These are phyloP conservation scores for Maniola hyperantus DNA, from an alignment of 2,888 invertebrate species.

Conservation along the genomic window DNA sequence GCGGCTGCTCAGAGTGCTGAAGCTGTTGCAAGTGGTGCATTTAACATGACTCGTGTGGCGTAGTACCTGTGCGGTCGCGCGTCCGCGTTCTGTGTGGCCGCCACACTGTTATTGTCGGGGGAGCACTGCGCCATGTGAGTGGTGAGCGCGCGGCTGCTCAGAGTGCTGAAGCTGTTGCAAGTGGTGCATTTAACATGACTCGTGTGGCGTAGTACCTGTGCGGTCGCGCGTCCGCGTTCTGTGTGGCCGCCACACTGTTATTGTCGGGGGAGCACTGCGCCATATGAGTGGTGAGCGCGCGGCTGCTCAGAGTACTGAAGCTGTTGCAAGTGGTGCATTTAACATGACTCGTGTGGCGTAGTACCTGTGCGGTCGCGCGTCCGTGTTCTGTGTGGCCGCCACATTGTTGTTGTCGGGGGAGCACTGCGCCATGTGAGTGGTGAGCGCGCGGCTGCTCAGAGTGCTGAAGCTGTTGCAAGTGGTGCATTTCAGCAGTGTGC, in stretches of 20 bases:
- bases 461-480: constrained; percentile 93
- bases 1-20: constrained; percentile 90
- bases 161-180: constrained; percentile 92
- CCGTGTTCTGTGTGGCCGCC: constrained; percentile 69
- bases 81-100: constrained; percentile 68
- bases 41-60: no score
- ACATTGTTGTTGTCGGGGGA: constrained; percentile 80
- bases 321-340: constrained; percentile 92
- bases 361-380: constrained; percentile 79
- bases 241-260: constrained; percentile 75
- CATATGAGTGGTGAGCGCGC: constrained; percentile 89
- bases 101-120: constrained; percentile 79
- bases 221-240: constrained; percentile 76
- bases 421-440: constrained; percentile 88
- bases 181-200: constrained; percentile 92
- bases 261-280: constrained; percentile 84
- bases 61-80: constrained; percentile 78
- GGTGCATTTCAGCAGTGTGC: constrained; percentile 85
- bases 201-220: constrained; percentile 76
- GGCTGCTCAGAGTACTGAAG: constrained; percentile 90
- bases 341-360: no score
- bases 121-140: constrained; percentile 88
- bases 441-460: constrained; percentile 87
- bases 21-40: constrained; percentile 92
- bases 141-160: constrained; percentile 87